These are phyloP conservation scores for Ovibos moschatus DNA, from an alignment of 2,113 vertebrate genomes.

Conservation along the genomic window DNA sequence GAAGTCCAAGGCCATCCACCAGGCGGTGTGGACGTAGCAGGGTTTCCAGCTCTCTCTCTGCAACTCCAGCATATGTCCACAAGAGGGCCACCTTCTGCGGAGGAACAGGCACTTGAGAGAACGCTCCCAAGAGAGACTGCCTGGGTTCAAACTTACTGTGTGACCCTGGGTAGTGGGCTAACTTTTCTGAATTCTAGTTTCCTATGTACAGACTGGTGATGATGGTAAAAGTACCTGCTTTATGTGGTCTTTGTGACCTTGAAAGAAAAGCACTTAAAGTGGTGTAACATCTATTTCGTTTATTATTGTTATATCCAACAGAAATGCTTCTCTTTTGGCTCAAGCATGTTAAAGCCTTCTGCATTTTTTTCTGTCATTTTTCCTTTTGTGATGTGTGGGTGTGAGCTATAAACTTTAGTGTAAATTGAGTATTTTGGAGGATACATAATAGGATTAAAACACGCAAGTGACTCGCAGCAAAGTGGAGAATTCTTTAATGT, in stretches of 20 bases:
- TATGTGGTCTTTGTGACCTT: background rate
- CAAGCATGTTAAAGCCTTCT: background rate
- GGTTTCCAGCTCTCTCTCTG: background rate
- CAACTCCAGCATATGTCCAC: background rate
- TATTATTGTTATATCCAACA: background rate
- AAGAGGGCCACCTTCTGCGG: background rate
- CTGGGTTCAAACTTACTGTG: background rate
- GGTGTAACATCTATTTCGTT: background rate
- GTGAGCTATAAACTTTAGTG: background rate
- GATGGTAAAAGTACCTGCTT: background rate
- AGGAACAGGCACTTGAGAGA: background rate
- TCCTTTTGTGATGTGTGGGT: background rate
- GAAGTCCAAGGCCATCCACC: background rate
- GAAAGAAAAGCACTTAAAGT: background rate
- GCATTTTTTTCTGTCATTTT: background rate
- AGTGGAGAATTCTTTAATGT: background rate
- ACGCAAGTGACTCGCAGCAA: background rate
- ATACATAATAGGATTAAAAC: background rate
- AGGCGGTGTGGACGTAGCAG: background rate
- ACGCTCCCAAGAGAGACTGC: accelerated
- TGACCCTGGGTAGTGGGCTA: background rate
- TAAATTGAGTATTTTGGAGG: background rate
- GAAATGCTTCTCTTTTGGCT: background rate
- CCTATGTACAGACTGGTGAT: background rate
- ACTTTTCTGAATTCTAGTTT: background rate